phyloP scores from a whole-genome alignment of 2,113 vertebrate species.

The Leiothrix lutea region DNA sequence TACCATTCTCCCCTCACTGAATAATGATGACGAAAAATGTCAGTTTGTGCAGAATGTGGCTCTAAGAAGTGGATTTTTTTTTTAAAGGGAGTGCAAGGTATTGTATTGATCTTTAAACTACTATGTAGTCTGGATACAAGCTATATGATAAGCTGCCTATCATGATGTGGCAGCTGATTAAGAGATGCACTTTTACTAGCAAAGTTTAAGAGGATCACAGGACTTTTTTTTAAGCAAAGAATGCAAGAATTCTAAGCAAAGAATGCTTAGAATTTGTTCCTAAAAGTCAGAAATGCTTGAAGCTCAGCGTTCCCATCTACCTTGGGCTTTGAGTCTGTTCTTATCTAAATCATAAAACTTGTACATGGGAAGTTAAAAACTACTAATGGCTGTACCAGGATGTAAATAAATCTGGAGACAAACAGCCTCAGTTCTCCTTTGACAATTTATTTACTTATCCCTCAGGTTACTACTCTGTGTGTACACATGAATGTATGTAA shows the following conservation, averaged over 20 bases:
- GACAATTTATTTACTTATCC: neutral
- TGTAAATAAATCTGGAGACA: neutral
- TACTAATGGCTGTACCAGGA: neutral
- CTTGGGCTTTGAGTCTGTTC: neutral
- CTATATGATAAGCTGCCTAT: neutral
- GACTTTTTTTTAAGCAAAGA: fast-evolving
- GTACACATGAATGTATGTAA: neutral
- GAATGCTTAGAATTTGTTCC: neutral
- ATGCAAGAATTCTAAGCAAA: no score
- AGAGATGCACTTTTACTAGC: neutral
- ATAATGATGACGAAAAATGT: neutral
- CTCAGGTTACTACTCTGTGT: neutral
- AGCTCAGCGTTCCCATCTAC: neutral
- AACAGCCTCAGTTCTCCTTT: neutral
- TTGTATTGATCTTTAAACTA: neutral
- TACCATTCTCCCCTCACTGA: neutral
- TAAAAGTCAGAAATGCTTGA: neutral
- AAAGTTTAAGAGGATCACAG: neutral
- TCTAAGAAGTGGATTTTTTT: neutral
- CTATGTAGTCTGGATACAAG: neutral
- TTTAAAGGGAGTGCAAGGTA: neutral
- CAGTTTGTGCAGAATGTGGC: neutral
- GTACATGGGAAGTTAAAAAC: neutral
- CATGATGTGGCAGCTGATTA: neutral
- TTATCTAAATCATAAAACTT: neutral